phyloP scores from a whole-genome alignment of 2,888 invertebrate species.

The Hypena proboscidalis region DNA sequence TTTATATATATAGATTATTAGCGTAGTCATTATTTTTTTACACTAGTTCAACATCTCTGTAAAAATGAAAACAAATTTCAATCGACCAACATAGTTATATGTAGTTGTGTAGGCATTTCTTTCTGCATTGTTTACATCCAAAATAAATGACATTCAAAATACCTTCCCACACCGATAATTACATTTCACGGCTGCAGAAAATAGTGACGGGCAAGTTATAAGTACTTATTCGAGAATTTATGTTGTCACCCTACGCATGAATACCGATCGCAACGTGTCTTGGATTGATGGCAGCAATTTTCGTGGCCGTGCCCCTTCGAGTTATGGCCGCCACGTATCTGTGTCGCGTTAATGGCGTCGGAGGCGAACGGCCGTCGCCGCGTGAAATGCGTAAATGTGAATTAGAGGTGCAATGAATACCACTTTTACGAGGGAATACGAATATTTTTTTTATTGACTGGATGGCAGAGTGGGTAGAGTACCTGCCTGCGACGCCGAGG shows the following conservation, averaged over 20 bases:
- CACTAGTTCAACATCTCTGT: no score
- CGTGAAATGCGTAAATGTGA: constrained; percentile 69
- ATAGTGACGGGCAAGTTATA: constrained; percentile 44
- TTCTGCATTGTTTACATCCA: no score
- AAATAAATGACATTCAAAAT: no score
- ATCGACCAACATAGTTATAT: no score
- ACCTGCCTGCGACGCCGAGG: no score
- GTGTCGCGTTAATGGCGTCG: constrained; percentile 61
- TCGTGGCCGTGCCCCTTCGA: constrained; percentile 60
- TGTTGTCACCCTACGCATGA: constrained; percentile 43
- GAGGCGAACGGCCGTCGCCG: constrained; percentile 61
- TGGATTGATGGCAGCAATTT: constrained; percentile 66
- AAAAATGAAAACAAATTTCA: no score
- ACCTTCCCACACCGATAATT: not conserved
- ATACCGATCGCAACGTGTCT: constrained; percentile 55
- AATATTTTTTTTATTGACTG: no score
- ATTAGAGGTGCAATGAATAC: constrained; percentile 49
- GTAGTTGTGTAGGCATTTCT: no score
- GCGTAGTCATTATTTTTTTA: no score
- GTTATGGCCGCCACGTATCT: constrained; percentile 53
- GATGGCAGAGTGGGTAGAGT: no score
- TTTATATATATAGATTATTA: no score
- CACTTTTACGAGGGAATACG: not conserved
- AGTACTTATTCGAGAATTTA: constrained; percentile 43
- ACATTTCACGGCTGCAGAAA: constrained; percentile 24